These are phyloP conservation scores for Ylistrum balloti DNA, from an alignment of 1,140 invertebrate genomes.

Conservation along the genomic window DNA sequence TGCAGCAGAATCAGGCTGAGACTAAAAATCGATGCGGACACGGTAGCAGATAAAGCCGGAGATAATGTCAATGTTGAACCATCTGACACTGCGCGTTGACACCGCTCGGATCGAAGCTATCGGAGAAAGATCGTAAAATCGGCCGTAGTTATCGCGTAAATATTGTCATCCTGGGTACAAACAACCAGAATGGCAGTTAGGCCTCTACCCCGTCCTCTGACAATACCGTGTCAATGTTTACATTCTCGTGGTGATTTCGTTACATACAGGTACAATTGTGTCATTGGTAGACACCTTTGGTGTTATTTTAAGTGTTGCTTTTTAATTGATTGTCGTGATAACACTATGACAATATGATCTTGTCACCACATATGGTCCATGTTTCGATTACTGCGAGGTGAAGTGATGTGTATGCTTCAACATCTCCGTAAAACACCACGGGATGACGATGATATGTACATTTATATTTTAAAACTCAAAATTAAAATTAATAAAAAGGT, in stretches of 20 bases:
- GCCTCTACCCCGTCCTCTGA: neutral
- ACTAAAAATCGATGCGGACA: conserved; percentile 25
- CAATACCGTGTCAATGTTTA: conserved; percentile 17
- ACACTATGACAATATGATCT: neutral
- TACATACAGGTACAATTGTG: neutral
- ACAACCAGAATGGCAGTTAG: neutral
- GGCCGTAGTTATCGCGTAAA: conserved; percentile 8
- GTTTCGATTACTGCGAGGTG: neutral
- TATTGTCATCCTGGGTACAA: neutral
- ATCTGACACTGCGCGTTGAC: conserved; percentile 20
- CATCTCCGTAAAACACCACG: neutral
- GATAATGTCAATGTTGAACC: conserved; percentile 8
- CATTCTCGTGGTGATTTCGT: neutral
- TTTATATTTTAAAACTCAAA: no score
- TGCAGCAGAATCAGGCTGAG: conserved; percentile 23
- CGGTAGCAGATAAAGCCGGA: conserved; percentile 10
- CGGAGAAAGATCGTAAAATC: neutral
- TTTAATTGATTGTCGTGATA: neutral
- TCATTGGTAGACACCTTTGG: neutral
- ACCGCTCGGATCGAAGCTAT: conserved; percentile 10
- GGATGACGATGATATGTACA: no score
- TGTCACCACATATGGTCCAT: conserved; percentile 11
- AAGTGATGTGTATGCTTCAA: neutral
- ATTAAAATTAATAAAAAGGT: no score
- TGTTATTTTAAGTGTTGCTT: conserved; percentile 35